Percentiles rank a stretch among this genome's conserved stretches.
Conservation (phyloP, 37 sponge, comb jelly and placozoan species). For the Oscarella lobularis region DNA sequence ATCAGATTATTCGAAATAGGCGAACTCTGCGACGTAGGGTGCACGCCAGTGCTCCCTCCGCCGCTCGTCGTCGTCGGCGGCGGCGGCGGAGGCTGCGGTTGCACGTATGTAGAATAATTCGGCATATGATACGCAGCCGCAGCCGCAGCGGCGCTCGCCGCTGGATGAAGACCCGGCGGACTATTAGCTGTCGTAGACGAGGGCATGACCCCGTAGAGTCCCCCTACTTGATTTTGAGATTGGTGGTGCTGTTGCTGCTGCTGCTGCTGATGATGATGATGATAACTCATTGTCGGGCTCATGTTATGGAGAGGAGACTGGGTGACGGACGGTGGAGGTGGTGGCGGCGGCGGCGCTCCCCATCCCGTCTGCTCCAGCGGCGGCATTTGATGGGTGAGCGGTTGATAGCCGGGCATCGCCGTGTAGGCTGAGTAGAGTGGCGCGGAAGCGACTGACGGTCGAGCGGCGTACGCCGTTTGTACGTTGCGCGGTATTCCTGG, state of each 20-base stretch:
- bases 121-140: not conserved
- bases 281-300: too few species aligned
- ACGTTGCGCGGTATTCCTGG: not conserved
- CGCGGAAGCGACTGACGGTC: not conserved
- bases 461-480: too few species aligned
- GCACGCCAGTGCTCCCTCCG: too few species aligned
- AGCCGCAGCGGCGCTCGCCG: too few species aligned
- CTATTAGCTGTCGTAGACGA: not conserved
- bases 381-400: not conserved
- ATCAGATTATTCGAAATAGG: not conserved
- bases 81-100: not conserved
- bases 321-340: not conserved
- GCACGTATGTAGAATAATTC: not conserved
- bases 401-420: not conserved
- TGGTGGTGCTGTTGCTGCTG: not conserved
- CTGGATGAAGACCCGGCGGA: not conserved
- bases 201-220: too few species aligned
- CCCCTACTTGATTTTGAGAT: too few species aligned
- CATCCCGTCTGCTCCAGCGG: not conserved
- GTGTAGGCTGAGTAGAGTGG: not conserved
- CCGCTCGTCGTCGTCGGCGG: too few species aligned
- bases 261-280: too few species aligned
- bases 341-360: not conserved
- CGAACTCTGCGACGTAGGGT: not conserved
- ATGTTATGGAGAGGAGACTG: not conserved